Conservation (phyloP, 2,113 vertebrate genomes). For the Microtus montanus region DNA sequence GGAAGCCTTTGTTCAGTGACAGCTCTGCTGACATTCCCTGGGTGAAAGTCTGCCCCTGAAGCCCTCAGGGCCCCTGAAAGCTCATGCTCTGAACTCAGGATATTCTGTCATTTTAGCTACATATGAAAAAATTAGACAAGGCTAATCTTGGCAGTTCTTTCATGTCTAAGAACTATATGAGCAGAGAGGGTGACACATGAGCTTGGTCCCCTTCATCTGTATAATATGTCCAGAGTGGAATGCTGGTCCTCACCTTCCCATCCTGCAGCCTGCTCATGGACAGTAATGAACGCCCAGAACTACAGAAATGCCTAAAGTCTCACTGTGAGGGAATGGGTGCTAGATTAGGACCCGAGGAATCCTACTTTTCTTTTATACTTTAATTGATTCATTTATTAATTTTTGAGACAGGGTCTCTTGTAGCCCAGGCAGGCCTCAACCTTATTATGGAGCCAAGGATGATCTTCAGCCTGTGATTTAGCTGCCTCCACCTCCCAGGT, state of each 20-base stretch:
- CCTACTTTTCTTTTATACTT: not conserved
- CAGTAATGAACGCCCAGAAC: not conserved
- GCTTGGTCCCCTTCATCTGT: not conserved
- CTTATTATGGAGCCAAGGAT: too few species aligned
- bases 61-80: not conserved
- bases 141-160: not conserved
- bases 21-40: not conserved
- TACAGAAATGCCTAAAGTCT: not conserved
- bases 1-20: not conserved
- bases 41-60: not conserved
- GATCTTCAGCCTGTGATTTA: too few species aligned
- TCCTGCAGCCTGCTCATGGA: not conserved
- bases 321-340: not conserved
- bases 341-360: not conserved
- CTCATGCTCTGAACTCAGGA: not conserved
- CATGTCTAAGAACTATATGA: not conserved
- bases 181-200: not conserved
- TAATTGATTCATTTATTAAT: not conserved
- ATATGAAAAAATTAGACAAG: not conserved
- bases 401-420: not conserved
- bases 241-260: not conserved
- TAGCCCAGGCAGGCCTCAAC: not conserved
- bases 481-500: too few species aligned
- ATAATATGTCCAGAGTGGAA: accelerated
- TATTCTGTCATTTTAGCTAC: not conserved